Evolutionary conservation across 2,113 vertebrate genomes (phyloP), one percentile per base, ranked within the genome.

Genomic region (Climacteris rufus): DNA sequence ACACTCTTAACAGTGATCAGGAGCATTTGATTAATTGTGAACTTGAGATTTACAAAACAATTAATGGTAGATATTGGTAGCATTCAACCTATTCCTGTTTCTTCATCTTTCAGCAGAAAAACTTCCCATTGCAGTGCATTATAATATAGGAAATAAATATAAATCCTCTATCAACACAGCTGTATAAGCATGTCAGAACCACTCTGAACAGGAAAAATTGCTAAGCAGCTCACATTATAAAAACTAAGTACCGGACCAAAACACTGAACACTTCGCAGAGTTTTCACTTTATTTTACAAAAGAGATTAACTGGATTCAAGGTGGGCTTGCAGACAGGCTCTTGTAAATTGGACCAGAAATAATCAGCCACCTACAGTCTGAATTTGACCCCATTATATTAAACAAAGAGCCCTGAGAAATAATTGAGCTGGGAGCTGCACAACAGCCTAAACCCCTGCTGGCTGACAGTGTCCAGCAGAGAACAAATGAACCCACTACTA

Each of bases 361-460:
- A 85, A 91, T 96, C 94, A 92, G 76, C 92, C 94, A 82, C 91
- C 91, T 93, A 96, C 92, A 89, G 87, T 69, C 76, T 93, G 94
- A 94, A 96, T 96, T 96, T 96, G 95, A 93, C 89, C 95, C 95
- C 92, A 94, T 97, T 97, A 96, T 68, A 96, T 96, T 96, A 96
- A 97, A 97, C 95, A 97, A 97, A 97, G 95, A 96, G 83, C 72
- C 93, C 85, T 56, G 53, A 96, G 93, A 97, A 96, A 96, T 96
- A 97, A 96, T 96, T 96, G 96, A 94, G 92, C 96, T 89, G 90
- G 93, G 84, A 96, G 92, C 94, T 93, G 71, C 93, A 96, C 68
- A 94, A 86, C 90, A 96, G 96, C 93, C 82, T 63, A 93, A 92
- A 96, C 93, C 94, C 94, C 94, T n/a, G 94, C 96, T 97, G 95